Evolutionary conservation across 2,113 vertebrate species (phyloP).

Genomic region (Baryphthengus martii): DNA sequence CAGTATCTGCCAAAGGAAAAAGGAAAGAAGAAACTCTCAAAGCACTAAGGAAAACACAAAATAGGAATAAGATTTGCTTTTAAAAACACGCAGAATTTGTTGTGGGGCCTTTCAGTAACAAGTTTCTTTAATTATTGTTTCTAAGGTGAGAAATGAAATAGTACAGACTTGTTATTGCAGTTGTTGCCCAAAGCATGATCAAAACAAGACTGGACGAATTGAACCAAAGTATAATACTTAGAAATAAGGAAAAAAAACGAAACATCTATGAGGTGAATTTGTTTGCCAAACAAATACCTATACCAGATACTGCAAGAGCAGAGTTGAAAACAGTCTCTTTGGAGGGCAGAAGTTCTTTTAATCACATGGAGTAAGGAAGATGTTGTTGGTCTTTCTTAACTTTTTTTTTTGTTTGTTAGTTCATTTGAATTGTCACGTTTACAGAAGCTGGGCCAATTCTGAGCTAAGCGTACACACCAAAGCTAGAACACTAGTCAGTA

Average conservation of each 20-base stretch:
- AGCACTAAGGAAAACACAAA: not conserved
- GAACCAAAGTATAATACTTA: not conserved
- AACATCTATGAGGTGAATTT: not conserved
- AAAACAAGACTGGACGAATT: not conserved
- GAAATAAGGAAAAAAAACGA: not conserved
- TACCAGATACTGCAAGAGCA: not conserved
- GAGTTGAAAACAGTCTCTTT: not conserved
- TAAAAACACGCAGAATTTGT: not conserved
- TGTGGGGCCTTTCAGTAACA: not conserved
- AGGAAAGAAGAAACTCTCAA: not conserved
- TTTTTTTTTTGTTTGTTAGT: not conserved
- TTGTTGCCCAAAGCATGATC: not conserved
- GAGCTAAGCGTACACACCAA: not conserved
- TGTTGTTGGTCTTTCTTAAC: accelerated
- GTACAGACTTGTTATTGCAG: not conserved
- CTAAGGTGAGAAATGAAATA: not conserved
- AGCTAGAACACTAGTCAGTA: not conserved
- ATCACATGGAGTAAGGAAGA: not conserved
- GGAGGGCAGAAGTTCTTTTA: not conserved
- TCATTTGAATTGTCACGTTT: not conserved
- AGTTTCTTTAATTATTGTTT: not conserved
- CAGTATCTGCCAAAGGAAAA: not conserved
- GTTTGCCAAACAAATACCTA: not conserved
- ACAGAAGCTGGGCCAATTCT: not conserved
- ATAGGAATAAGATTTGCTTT: not conserved